phyloP scores from a whole-genome alignment of 1,140 invertebrate species.

The Glossosoma conforme region DNA sequence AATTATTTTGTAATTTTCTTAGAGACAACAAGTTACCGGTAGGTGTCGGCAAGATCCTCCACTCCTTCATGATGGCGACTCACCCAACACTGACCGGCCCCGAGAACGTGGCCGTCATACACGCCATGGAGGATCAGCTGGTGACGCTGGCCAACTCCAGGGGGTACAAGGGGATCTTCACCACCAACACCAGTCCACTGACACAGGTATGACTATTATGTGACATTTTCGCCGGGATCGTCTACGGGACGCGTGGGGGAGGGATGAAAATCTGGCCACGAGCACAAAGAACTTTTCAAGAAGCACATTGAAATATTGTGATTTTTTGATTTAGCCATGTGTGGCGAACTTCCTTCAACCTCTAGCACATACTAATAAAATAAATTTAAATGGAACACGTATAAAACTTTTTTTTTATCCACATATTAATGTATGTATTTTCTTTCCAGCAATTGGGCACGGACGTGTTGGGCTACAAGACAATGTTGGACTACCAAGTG shows the following conservation, averaged over 20 bases:
- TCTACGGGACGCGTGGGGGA: no score
- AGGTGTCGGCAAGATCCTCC: conserved; percentile 66
- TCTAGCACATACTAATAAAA: conserved; percentile 4
- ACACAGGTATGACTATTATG: conserved; percentile 60
- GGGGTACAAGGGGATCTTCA: conserved; percentile 70
- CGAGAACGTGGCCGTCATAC: conserved; percentile 73
- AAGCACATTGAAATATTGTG: no score
- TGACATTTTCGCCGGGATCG: no score
- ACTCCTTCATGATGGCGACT: conserved; percentile 85
- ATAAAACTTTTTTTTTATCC: not conserved
- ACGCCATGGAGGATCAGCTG: conserved; percentile 70
- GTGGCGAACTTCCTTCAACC: no score
- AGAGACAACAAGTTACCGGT: conserved; percentile 58
- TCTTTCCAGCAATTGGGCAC: conserved; percentile 67
- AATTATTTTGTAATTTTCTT: conserved; percentile 22
- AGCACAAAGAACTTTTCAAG: no score
- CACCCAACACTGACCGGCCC: conserved; percentile 54
- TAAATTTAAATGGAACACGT: not conserved
- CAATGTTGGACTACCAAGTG: conserved; percentile 71
- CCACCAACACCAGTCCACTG: conserved; percentile 79
- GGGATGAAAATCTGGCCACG: no score
- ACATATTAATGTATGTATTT: no score
- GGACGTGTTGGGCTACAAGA: conserved; percentile 76
- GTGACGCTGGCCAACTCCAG: conserved; percentile 59
- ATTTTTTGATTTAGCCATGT: no score